These are phyloP conservation scores for Diglossa cyanea DNA, from an alignment of 2,797 vertebrate species.

Conservation along the genomic window DNA sequence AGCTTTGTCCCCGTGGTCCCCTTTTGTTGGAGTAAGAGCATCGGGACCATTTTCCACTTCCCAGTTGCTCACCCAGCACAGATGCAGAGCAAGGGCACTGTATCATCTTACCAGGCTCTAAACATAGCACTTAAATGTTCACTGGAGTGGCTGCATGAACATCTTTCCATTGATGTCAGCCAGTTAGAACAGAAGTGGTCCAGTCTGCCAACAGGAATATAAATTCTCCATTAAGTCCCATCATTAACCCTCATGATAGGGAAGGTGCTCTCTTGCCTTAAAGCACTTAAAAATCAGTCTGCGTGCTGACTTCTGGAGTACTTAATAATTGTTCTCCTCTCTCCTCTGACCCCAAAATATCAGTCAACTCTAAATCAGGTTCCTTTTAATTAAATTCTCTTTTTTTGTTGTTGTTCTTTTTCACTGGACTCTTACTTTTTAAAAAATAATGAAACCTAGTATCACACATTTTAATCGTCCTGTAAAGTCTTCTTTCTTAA, in stretches of 20 bases:
- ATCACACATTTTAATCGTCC: background rate
- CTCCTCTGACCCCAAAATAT: background rate
- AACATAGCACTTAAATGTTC: background rate
- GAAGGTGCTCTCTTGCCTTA: background rate
- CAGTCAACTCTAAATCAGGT: background rate
- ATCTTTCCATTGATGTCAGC: background rate
- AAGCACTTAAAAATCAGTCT: background rate
- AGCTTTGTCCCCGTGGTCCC: rapidly evolving
- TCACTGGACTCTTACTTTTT: background rate
- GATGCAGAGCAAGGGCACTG: background rate
- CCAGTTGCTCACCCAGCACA: background rate
- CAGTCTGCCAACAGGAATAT: background rate
- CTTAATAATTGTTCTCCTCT: background rate
- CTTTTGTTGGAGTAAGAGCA: background rate
- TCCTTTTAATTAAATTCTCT: background rate
- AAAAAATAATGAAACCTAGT: background rate
- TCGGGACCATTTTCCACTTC: rapidly evolving
- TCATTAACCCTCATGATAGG: background rate
- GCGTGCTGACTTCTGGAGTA: background rate
- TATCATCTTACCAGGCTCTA: background rate
- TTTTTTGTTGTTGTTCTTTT: background rate
- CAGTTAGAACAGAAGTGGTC: background rate
- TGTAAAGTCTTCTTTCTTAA: background rate
- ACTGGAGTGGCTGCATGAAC: background rate
- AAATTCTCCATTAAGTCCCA: background rate